Percentiles rank a stretch among this genome's conserved stretches.
Evolutionary conservation across 2,113 vertebrate species (phyloP).

Genomic region (Poeciliopsis occidentalis): DNA sequence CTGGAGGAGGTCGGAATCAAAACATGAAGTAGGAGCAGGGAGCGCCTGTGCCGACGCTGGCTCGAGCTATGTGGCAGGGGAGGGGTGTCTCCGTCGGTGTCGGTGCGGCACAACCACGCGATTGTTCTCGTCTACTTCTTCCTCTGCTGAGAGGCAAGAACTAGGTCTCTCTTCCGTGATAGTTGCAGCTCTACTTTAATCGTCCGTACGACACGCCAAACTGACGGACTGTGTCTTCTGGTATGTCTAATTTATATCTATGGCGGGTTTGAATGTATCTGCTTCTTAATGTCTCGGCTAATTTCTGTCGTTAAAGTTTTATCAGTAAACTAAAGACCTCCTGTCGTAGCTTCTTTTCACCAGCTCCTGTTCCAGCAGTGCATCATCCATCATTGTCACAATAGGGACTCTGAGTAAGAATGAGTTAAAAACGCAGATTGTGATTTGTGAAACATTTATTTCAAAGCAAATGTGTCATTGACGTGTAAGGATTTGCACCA

Average conservation of each 20-base stretch:
- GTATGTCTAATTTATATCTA: background rate
- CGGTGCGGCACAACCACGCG: constrained; percentile 66
- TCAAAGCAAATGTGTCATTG: no score
- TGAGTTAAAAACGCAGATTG: no score
- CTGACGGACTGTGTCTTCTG: background rate
- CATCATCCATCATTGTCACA: background rate
- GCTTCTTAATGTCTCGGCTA: no score
- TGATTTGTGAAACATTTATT: no score
- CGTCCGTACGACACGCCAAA: no score
- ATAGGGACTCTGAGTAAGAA: no score
- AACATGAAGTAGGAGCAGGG: constrained; percentile 49
- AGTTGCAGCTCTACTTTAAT: constrained; percentile 12
- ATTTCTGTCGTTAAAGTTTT: background rate
- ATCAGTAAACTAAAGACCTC: background rate
- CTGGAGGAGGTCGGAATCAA: constrained; percentile 38
- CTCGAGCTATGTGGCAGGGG: constrained; percentile 72
- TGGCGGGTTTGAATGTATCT: background rate
- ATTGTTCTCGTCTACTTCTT: constrained; percentile 63
- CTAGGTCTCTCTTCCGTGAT: constrained; percentile 38
- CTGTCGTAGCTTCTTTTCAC: background rate
- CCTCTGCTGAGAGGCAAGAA: constrained; percentile 27
- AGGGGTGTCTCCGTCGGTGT: constrained; percentile 29
- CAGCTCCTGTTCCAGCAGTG: background rate
- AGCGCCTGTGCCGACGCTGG: constrained; percentile 46
- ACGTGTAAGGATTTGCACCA: no score